These are phyloP conservation scores for Halictus quadricinctus DNA, from an alignment of 2,888 invertebrate species.

Conservation along the genomic window DNA sequence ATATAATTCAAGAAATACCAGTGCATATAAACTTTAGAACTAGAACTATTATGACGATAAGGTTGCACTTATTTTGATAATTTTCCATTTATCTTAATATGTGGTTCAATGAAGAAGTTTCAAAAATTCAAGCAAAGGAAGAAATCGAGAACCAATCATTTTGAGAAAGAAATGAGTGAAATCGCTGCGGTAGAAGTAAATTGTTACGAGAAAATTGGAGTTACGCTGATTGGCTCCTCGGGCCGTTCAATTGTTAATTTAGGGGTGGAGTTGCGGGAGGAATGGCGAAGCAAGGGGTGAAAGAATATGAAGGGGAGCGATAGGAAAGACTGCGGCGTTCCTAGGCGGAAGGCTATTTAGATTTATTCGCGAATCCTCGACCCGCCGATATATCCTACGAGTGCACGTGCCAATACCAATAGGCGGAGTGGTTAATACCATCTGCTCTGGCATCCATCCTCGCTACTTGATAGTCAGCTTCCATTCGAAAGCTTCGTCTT, in stretches of 20 bases:
- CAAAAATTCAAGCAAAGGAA: not conserved
- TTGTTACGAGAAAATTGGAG: not conserved
- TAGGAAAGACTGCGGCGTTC: slow-evolving; percentile 57
- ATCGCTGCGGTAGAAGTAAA: not conserved
- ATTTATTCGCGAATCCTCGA: slow-evolving; percentile 70
- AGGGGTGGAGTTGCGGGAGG: not conserved
- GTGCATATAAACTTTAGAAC: too few species aligned
- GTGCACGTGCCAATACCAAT: slow-evolving; percentile 73
- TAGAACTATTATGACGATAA: too few species aligned
- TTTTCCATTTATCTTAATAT: too few species aligned
- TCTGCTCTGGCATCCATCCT: slow-evolving; percentile 70
- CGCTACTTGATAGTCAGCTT: slow-evolving; percentile 74
- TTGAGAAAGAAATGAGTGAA: not conserved
- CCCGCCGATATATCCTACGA: slow-evolving; percentile 65
- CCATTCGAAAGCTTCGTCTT: slow-evolving; percentile 69
- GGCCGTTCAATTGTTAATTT: not conserved
- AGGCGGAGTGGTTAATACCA: slow-evolving; percentile 72
- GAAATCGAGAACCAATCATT: too few species aligned
- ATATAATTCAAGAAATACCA: too few species aligned
- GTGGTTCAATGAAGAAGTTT: too few species aligned
- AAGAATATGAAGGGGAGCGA: slow-evolving; percentile 44
- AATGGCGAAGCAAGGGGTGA: not conserved
- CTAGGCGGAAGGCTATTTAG: slow-evolving; percentile 65
- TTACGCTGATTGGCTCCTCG: not conserved
- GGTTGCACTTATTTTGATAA: too few species aligned